phyloP scores from a whole-genome alignment of 2,113 vertebrate species.

The Pheucticus melanocephalus region DNA sequence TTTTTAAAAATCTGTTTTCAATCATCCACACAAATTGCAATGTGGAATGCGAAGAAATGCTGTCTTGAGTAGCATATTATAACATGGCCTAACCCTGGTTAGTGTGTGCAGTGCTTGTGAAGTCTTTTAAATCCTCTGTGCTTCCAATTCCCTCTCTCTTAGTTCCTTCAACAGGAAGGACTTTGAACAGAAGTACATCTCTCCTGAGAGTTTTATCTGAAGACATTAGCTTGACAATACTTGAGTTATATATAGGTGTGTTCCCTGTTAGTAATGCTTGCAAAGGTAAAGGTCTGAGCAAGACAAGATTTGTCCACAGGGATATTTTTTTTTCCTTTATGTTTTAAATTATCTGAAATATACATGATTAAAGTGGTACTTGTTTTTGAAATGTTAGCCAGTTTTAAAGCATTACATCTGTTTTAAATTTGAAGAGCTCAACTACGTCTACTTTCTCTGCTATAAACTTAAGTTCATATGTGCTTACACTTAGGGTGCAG shows the following conservation, averaged over 20 bases:
- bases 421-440: background rate
- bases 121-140: background rate
- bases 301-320: background rate
- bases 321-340: background rate
- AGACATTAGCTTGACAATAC: background rate
- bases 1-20: conserved; percentile 9
- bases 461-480: background rate
- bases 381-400: background rate
- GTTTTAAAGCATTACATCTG: background rate
- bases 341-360: background rate
- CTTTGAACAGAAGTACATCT: background rate
- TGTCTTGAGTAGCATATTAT: background rate
- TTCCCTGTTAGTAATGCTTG: background rate
- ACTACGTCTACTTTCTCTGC: background rate
- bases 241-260: background rate
- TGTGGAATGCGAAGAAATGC: background rate
- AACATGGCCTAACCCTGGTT: background rate
- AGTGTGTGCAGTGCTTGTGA: background rate
- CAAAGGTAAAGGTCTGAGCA: background rate
- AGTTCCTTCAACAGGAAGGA: background rate
- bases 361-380: background rate
- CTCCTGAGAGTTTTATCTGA: background rate
- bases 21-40: background rate
- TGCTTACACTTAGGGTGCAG: background rate
- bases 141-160: background rate